Evolutionary conservation across 2,888 invertebrate species (phyloP).

Genomic region (Trichopria drosophilae): DNA sequence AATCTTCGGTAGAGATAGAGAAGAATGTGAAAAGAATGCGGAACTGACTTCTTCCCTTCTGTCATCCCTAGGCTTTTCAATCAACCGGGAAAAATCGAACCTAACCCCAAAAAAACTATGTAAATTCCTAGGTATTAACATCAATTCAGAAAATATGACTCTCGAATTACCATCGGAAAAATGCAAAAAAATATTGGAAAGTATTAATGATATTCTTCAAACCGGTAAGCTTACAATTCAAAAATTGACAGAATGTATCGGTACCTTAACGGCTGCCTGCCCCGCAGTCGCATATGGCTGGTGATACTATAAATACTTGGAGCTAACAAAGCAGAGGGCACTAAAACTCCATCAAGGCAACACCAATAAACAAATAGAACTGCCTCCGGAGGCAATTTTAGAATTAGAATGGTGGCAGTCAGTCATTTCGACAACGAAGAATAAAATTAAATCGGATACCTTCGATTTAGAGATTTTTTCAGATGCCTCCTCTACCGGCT

Average conservation of each 20-base stretch:
- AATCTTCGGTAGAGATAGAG: neutral
- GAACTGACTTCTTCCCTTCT: neutral
- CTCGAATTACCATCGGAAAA: too few relatives aligned
- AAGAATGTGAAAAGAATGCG: too few relatives aligned
- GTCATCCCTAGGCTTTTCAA: slow-evolving; percentile 2
- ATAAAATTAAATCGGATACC: neutral
- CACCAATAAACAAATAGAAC: too few relatives aligned
- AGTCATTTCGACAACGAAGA: neutral
- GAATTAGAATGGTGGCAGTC: neutral
- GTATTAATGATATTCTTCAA: neutral
- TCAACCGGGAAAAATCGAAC: neutral
- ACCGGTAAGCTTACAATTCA: neutral
- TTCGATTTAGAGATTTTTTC: neutral
- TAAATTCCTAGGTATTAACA: neutral
- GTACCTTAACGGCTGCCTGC: slow-evolving; percentile 23
- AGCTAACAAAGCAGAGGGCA: neutral
- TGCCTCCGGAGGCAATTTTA: neutral
- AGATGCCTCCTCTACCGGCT: too few relatives aligned
- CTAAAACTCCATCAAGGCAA: too few relatives aligned
- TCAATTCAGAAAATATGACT: neutral
- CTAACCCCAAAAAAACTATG: too few relatives aligned
- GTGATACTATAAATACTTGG: slow-evolving; percentile 21
- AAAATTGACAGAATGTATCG: slow-evolving; percentile 4
- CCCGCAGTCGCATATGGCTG: slow-evolving; percentile 24
- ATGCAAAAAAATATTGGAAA: neutral